Conservation (phyloP, 2,113 vertebrate genomes). For the Platanista minor region DNA sequence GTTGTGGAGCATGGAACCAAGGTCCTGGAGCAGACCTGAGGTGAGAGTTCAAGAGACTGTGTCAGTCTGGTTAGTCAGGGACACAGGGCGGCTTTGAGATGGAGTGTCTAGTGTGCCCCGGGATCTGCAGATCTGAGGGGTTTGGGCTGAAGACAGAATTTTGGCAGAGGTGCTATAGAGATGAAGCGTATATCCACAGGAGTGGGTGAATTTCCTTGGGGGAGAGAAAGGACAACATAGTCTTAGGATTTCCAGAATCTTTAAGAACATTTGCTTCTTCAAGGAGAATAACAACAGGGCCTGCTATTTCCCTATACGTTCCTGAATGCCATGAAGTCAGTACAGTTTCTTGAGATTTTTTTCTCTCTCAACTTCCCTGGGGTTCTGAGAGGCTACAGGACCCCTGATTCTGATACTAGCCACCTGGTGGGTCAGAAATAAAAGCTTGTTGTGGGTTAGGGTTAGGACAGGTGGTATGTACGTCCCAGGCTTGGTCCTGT, state of each 20-base stretch:
- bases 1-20: accelerated
- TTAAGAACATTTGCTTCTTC: not conserved
- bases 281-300: not conserved
- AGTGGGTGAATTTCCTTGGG: not conserved
- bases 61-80: accelerated
- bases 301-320: not conserved
- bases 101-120: accelerated
- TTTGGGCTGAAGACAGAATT: no score
- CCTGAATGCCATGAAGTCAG: not conserved
- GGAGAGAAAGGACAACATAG: not conserved
- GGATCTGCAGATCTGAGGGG: no score
- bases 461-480: no score
- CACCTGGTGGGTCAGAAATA: not conserved
- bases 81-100: not conserved
- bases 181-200: accelerated
- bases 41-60: accelerated
- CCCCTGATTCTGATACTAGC: not conserved
- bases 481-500: not conserved
- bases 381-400: not conserved
- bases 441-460: not conserved
- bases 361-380: not conserved
- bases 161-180: accelerated
- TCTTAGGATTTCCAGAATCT: not conserved
- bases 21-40: not conserved
- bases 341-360: not conserved